These are phyloP conservation scores for Habrosyne pyritoides DNA, from an alignment of 2,888 invertebrate genomes.

Conservation along the genomic window DNA sequence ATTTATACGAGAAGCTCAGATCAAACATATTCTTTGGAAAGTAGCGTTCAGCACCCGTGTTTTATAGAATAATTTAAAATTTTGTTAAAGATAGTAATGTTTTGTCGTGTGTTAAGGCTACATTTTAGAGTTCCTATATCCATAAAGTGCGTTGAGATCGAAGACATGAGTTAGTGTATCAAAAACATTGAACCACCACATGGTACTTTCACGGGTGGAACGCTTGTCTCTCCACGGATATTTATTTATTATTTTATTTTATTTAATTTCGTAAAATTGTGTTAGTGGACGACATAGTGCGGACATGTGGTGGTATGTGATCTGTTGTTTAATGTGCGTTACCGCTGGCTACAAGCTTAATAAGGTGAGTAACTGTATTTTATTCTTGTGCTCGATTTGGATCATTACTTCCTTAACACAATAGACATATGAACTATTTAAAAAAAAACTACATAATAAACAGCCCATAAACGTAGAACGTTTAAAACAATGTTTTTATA, in stretches of 20 bases:
- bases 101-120: slow-evolving; percentile 34
- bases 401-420: no score
- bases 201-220: slow-evolving; percentile 46
- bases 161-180: slow-evolving; percentile 76
- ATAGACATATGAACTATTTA: no score
- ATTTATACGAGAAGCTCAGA: neutral
- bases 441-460: no score
- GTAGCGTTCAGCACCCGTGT: neutral
- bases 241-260: slow-evolving; percentile 16
- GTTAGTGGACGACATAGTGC: slow-evolving; percentile 10
- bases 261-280: slow-evolving; percentile 17
- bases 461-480: no score
- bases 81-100: slow-evolving; percentile 6
- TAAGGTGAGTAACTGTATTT: slow-evolving; percentile 50
- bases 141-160: slow-evolving; percentile 65
- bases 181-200: slow-evolving; percentile 64
- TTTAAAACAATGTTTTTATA: no score
- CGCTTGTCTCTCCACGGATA: slow-evolving; percentile 21
- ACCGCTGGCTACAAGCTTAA: slow-evolving; percentile 44
- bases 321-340: slow-evolving; percentile 52
- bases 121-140: slow-evolving; percentile 64
- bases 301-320: slow-evolving; percentile 54
- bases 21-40: neutral
- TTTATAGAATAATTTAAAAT: neutral
- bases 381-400: neutral